A percentile compares a stretch with the other conserved stretches of the same genome.
Conservation (phyloP, 1,140 invertebrate genomes). For the Euwallacea similis region DNA sequence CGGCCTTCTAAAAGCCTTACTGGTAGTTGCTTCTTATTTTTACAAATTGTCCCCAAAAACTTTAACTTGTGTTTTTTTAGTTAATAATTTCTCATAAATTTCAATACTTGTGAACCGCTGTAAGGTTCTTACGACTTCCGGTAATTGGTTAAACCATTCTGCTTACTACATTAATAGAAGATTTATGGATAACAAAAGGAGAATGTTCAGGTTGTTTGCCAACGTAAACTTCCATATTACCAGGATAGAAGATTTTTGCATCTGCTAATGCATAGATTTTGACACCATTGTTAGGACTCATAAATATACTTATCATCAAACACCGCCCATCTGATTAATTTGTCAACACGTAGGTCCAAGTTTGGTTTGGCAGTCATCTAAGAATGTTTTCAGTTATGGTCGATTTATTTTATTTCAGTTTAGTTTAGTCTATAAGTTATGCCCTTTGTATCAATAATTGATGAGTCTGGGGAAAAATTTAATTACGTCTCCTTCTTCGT, state of each 20-base stretch:
- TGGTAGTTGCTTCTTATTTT: slow-evolving; percentile 20
- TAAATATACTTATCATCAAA: too few species aligned
- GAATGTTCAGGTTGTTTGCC: slow-evolving; percentile 43
- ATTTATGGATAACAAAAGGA: slow-evolving; percentile 31
- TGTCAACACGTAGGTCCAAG: too few species aligned
- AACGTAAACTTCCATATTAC: slow-evolving; percentile 47
- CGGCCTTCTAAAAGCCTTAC: background rate
- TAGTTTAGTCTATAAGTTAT: too few species aligned
- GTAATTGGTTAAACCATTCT: slow-evolving; percentile 10
- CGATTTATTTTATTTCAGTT: too few species aligned
- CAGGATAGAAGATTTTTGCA: slow-evolving; percentile 43
- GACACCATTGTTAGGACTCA: slow-evolving; percentile 48
- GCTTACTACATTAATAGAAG: slow-evolving; percentile 1
- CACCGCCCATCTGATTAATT: too few species aligned
- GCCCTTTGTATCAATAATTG: too few species aligned
- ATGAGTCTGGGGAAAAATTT: too few species aligned
- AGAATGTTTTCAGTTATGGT: too few species aligned
- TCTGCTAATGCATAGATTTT: slow-evolving; percentile 50
- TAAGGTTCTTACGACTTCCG: slow-evolving; percentile 21
- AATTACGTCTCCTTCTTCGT: too few species aligned
- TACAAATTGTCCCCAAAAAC: slow-evolving; percentile 15
- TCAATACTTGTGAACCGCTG: slow-evolving; percentile 19
- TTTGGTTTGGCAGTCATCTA: too few species aligned
- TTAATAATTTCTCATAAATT: slow-evolving; percentile 17
- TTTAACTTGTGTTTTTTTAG: slow-evolving; percentile 14